phyloP scores from a whole-genome alignment of 2,797 vertebrate genomes.

The Rhinella marina region DNA sequence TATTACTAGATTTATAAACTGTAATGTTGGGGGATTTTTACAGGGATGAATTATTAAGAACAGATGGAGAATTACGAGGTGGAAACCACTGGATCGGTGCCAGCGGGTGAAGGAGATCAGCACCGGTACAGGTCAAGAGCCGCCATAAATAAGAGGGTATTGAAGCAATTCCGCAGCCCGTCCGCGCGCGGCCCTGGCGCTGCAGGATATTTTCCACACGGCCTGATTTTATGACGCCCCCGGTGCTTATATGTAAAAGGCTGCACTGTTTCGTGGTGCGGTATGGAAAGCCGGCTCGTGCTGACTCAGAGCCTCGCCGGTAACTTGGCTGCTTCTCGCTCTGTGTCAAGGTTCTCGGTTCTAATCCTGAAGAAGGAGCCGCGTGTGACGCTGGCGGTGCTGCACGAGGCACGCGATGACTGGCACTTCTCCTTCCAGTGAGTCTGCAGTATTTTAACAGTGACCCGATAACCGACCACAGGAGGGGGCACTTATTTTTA shows the following conservation, averaged over 20 bases:
- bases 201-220: slow-evolving; percentile 13
- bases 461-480: neutral
- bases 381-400: neutral
- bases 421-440: neutral
- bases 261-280: slow-evolving; percentile 29
- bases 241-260: slow-evolving; percentile 11
- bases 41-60: slow-evolving; percentile 1
- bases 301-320: slow-evolving; percentile 32
- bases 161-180: neutral
- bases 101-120: neutral
- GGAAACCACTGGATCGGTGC: neutral
- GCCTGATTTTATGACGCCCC: slow-evolving; percentile 6
- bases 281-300: neutral
- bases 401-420: neutral
- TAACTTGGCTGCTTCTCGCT: slow-evolving; percentile 10
- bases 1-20: neutral
- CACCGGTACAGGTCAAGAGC: neutral
- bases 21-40: neutral
- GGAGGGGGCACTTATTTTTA: neutral
- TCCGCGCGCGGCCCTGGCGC: neutral
- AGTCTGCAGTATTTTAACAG: slow-evolving; percentile 18
- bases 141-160: neutral
- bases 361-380: neutral
- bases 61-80: slow-evolving; percentile 15
- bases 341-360: neutral